Base-by-base conservation (phyloP, 1,140 invertebrate genomes). In the Drosophila neocordata region DNA sequence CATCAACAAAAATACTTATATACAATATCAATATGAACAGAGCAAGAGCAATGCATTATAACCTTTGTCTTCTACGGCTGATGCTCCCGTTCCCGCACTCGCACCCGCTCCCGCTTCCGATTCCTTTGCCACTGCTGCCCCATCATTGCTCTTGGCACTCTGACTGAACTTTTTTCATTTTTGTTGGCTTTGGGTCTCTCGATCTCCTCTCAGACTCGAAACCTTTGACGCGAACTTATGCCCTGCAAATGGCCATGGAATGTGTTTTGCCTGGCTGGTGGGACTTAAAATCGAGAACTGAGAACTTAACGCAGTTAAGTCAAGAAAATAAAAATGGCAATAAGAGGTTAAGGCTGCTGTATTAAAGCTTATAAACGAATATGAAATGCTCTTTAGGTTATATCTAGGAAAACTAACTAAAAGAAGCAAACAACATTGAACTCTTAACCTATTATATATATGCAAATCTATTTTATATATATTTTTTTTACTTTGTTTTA, bases 201-300 rank as follows among this genome's bases (percentile, higher is more conserved):
- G 34, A 44, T 65, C 31, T 74, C 34, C 62, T 61, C 55, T 44
- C 34, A 52, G 34, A 9, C 18, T 44, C 13, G 76, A 88, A 87
- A 87, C 83, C 83, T 88, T 88, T 88, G 84, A 88, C 83, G 83
- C 84, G 83, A 88, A 88, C 83, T 89, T 88, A 84, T 88, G 83
- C 83, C 83, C 83, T 89, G 82, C 83, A 70, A 88, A 77, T 87
- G 83, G 82, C 82, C 83, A 87, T 87, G 83, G 84, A 88, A 88
- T 88, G 83, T 79, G 87, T 74, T 82, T 72, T 76, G 73, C 65
- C 72, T 69, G 71, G 67, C 53, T 52, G 57, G 44, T 52, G 57
- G 44, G 44, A 18, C 48, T 53, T 27, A n/a, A 18, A 22, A 31
- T 75, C 80, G 76, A 73, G 44, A 44, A 77, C 65, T 70, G 76